Percentiles rank a stretch among this genome's conserved stretches.
Conservation (phyloP, 2,113 vertebrate species). For the Silurus meridionalis region DNA sequence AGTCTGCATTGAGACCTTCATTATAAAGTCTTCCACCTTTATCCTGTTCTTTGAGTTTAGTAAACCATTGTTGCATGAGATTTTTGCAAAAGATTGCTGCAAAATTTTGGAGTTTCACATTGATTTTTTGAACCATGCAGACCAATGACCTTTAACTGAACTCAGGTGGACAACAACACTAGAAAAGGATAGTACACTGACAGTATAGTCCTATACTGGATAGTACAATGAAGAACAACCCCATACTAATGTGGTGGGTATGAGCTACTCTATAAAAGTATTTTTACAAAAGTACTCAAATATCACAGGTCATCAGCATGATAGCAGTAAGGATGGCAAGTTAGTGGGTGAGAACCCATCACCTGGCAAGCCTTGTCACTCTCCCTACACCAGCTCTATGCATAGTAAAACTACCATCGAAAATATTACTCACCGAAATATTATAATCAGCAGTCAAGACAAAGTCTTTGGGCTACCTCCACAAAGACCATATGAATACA, state of each 20-base stretch:
- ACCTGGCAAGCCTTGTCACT: not conserved
- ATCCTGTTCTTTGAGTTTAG: not conserved
- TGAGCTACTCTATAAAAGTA: not conserved
- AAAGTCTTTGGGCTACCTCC: not conserved
- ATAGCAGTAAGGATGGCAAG: not conserved
- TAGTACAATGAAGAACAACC: not conserved
- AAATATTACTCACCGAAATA: not conserved
- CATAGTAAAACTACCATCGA: not conserved
- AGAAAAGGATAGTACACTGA: not conserved
- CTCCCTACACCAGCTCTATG: not conserved
- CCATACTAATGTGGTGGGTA: not conserved
- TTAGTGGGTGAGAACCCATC: not conserved
- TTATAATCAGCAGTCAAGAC: not conserved
- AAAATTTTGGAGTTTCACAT: not conserved
- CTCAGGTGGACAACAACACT: not conserved
- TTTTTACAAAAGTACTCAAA: not conserved
- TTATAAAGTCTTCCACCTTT: not conserved
- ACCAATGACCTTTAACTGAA: not conserved
- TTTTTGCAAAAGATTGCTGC: too few relatives aligned
- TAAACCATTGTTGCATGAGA: not conserved
- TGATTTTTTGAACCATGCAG: not conserved
- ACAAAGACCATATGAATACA: not conserved
- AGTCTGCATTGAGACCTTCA: not conserved
- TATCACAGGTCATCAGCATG: not conserved
- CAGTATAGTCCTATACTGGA: not conserved